phyloP scores from a whole-genome alignment of 2,113 vertebrate genomes.

The Pseudonaja textilis region DNA sequence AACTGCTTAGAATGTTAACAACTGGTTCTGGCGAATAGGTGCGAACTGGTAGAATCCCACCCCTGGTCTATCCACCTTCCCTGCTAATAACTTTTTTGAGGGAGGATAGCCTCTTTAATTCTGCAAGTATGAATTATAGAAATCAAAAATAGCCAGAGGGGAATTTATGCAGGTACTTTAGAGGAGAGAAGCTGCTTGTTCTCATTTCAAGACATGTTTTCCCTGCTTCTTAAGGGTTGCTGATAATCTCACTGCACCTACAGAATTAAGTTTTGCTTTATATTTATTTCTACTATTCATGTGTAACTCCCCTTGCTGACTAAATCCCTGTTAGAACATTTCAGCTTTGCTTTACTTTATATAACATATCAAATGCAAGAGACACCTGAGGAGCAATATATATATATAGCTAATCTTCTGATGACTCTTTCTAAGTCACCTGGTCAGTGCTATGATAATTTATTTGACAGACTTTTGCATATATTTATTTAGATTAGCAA shows the following conservation, averaged over 20 bases:
- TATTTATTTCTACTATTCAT: neutral
- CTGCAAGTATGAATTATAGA: constrained; percentile 22
- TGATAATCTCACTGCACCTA: neutral
- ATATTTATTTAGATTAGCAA: neutral
- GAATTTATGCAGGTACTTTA: constrained; percentile 1
- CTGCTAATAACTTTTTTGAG: constrained; percentile 17
- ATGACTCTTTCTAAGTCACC: neutral
- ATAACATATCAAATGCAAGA: neutral
- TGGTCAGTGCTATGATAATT: neutral
- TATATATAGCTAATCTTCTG: neutral
- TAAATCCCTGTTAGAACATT: neutral
- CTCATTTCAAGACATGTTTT: neutral
- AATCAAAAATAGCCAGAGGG: neutral
- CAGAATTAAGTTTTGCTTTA: neutral
- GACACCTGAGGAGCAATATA: neutral
- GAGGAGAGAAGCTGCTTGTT: neutral
- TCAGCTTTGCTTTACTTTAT: neutral
- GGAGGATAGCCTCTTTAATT: neutral
- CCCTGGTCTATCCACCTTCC: no score
- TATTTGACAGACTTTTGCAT: neutral
- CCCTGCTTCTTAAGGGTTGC: neutral
- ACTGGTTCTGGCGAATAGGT: no score
- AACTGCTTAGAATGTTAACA: no score
- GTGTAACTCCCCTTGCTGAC: neutral
- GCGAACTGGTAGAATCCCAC: no score